Percentiles rank a stretch among this genome's conserved stretches.
These are phyloP conservation scores for Nyctalus aviator DNA, from an alignment of 2,797 vertebrate genomes.

Conservation along the genomic window DNA sequence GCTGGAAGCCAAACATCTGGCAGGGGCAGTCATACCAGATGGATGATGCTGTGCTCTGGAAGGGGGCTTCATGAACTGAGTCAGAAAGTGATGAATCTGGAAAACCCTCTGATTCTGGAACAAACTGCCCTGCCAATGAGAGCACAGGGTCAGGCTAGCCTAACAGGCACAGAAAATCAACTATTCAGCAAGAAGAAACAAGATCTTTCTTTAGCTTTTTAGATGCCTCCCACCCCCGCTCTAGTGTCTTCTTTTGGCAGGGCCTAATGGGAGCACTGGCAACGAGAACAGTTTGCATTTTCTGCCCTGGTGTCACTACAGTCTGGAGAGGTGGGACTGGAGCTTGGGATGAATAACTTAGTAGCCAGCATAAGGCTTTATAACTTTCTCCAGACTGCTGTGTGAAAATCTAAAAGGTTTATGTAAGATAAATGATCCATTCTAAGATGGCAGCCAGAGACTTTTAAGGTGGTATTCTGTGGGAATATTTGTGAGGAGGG, in stretches of 20 bases:
- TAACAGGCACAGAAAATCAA: neutral
- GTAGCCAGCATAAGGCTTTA: neutral
- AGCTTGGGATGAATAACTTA: neutral
- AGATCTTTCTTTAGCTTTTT: neutral
- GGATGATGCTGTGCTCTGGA: neutral
- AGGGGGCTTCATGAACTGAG: neutral
- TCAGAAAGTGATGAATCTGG: neutral
- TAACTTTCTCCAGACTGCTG: neutral
- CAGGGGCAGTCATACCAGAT: fast-evolving
- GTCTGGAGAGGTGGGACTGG: neutral
- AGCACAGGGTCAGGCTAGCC: neutral
- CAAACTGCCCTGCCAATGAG: neutral
- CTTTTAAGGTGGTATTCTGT: neutral
- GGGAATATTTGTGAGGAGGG: neutral
- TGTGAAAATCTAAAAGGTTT: neutral
- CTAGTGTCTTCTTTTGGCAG: neutral
- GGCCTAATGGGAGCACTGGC: neutral
- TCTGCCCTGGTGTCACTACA: neutral
- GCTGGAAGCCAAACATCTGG: neutral
- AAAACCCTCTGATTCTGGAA: neutral
- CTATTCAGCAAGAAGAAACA: neutral
- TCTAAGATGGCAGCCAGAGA: neutral
- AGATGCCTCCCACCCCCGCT: neutral
- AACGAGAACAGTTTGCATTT: neutral
- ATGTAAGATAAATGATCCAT: neutral